Conservation (phyloP, 1,140 invertebrate genomes). For the Gryllus bimaculatus region DNA sequence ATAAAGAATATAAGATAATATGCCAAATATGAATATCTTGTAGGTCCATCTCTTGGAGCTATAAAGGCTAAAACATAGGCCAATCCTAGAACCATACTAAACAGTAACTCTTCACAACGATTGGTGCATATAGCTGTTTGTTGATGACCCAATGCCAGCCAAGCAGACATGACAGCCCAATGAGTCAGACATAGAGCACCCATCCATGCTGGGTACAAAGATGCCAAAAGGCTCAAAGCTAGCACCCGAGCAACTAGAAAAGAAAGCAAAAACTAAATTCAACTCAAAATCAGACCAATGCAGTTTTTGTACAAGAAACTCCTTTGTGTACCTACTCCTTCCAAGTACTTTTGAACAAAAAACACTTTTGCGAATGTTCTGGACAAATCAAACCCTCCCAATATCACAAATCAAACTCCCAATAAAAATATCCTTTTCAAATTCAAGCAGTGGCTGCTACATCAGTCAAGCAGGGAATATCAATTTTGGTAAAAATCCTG, state of each 20-base stretch:
- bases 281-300: not conserved
- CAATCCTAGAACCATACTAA: conserved; percentile 35
- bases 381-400: no score
- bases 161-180: conserved; percentile 35
- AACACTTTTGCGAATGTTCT: no score
- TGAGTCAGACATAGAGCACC: conserved; percentile 33
- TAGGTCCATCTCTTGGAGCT: conserved; percentile 38
- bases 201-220: conserved; percentile 35
- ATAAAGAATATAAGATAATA: conserved; percentile 41
- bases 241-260: conserved; percentile 31
- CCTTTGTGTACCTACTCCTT: no score
- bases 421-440: no score
- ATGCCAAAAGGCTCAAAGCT: conserved; percentile 33
- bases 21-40: conserved; percentile 37
- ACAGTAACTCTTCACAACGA: conserved; percentile 37
- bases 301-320: not conserved
- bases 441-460: no score
- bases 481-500: no score
- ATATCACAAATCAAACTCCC: no score
- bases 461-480: no score
- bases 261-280: conserved; percentile 11
- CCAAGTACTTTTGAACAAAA: no score
- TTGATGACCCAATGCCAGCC: conserved; percentile 34
- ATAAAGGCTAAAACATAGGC: conserved; percentile 39
- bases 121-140: conserved; percentile 35